phyloP scores from a whole-genome alignment of 2,797 vertebrate genomes.

The Alfaro cultratus region DNA sequence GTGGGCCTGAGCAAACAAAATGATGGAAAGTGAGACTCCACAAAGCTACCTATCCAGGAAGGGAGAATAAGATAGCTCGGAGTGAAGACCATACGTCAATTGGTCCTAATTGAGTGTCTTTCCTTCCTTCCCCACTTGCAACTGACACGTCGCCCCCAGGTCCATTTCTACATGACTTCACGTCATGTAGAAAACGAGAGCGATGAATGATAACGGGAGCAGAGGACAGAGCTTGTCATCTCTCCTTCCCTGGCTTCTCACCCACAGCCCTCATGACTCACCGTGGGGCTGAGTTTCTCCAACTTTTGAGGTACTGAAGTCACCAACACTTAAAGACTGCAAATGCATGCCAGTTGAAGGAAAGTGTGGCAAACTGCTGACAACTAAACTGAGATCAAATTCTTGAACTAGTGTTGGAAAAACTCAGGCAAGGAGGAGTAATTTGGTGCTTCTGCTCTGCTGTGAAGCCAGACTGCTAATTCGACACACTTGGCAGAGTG shows the following conservation, averaged over 20 bases:
- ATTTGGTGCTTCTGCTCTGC: neutral
- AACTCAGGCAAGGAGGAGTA: neutral
- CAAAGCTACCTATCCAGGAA: constrained; percentile 44
- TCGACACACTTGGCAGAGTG: neutral
- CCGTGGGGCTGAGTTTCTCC: constrained; percentile 40
- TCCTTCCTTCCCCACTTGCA: constrained; percentile 57
- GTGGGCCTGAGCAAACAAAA: constrained; percentile 54
- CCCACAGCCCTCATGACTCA: constrained; percentile 37
- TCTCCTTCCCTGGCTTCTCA: constrained; percentile 32
- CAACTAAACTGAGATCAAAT: constrained; percentile 32
- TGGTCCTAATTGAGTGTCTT: constrained; percentile 67
- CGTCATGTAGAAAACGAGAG: constrained; percentile 57
- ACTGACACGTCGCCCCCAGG: constrained; percentile 59
- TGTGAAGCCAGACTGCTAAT: constrained; percentile 4
- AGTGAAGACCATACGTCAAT: constrained; percentile 60
- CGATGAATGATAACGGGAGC: constrained; percentile 52
- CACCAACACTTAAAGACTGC: constrained; percentile 52
- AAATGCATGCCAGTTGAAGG: constrained; percentile 43
- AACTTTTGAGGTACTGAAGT: constrained; percentile 51
- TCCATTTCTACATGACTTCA: constrained; percentile 39
- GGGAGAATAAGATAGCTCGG: constrained; percentile 52
- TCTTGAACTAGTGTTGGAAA: neutral
- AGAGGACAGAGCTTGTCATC: constrained; percentile 38
- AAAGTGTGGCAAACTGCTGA: constrained; percentile 31
- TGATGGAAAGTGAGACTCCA: constrained; percentile 38